Conservation (phyloP, 2,113 vertebrate species). For the Cryptoleucopteryx plumbea region DNA sequence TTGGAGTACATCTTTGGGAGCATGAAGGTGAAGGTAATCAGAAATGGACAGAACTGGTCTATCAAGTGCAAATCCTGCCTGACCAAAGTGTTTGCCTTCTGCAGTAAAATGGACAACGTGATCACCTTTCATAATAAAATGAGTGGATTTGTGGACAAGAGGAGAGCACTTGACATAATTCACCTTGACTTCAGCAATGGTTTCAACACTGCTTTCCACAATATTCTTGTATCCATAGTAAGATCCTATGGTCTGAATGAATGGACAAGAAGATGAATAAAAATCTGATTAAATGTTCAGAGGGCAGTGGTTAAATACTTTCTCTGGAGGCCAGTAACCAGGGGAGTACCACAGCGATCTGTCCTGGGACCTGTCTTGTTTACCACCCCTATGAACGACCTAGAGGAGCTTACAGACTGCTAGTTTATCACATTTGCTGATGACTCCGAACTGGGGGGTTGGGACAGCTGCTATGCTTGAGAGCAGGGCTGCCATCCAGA, state of each 20-base stretch:
- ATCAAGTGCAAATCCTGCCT: not conserved
- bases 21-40: not conserved
- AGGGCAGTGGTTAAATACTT: not conserved
- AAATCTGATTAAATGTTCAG: not conserved
- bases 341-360: not conserved
- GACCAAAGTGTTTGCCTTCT: not conserved
- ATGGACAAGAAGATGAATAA: not conserved
- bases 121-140: not conserved
- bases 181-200: not conserved
- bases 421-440: not conserved
- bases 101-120: not conserved
- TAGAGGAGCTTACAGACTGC: not conserved
- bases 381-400: not conserved
- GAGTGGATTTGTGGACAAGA: not conserved
- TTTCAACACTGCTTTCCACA: not conserved
- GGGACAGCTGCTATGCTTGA: not conserved
- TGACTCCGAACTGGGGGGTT: not conserved
- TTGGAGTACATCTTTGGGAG: not conserved
- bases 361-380: not conserved
- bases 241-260: not conserved
- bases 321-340: not conserved
- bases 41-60: not conserved
- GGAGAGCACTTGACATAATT: not conserved
- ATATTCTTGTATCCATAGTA: not conserved
- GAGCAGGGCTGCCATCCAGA: not conserved